Evolutionary conservation across 2,797 vertebrate genomes (phyloP), one percentile per base, ranked within the genome.

Genomic region (Cryptoblepharus egeriae): DNA sequence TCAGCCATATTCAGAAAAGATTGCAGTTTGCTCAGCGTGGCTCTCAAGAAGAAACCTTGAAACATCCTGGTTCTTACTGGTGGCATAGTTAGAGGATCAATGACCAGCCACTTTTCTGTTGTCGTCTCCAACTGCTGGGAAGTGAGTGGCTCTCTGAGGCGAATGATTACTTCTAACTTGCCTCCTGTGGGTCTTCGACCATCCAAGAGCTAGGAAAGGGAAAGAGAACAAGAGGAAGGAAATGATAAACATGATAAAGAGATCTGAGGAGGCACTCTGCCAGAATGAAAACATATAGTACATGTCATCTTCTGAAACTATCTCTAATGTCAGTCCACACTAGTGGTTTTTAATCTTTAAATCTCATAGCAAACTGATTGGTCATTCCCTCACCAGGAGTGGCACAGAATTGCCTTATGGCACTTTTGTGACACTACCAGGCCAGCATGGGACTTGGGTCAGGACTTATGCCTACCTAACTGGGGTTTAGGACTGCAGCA

Each of bases 151-250:
- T 98, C 97, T 72, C 97, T 94, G 80, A 98, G 96, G 86, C 96
- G 96, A 69, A 97, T 97, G 64, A 93, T 95, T 86, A 98, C 97
- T 88, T 98, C 97, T 87, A 98, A 84, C 83, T 96, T 96, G 0
- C 97, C 98, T 4, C 97, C 97, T 0, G 97, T 97, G 75, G 97
- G 92, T 91, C 96, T 97, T 39, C 97, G 97, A 5, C 98, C 97
- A 16, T 98, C 97, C 93, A 98, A 93, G 75, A 98, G 97, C 97
- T 97, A 45, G 18, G 52, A 1, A 12, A 30, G 24, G 13, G 32
- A 69, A 7, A 82, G 42, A 39, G 10, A 64, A 4, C 2, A 65
- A 52, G 76, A 37, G 42, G 9, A 10, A 63, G 55, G 4, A 13
- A 28, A 13, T 26, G 24, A 69, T 35, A 60, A 52, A 70, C 7